Evolutionary conservation across 2,113 vertebrate species (phyloP), one percentile per base, ranked within the genome.

Genomic region (Thymallus thymallus): DNA sequence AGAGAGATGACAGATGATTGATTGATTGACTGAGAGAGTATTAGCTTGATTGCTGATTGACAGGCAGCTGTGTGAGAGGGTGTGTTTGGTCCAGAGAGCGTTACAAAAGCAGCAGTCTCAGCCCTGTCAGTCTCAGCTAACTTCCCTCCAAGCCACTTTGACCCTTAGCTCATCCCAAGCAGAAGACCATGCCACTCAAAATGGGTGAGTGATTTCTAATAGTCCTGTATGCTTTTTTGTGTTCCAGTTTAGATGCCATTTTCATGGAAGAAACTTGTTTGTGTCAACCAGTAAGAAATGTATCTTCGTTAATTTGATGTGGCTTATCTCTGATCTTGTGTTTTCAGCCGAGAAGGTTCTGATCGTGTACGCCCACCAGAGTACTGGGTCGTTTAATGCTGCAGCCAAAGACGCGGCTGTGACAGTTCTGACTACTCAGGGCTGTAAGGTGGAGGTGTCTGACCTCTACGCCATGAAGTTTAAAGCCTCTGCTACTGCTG

Each of bases 391-490:
- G 6, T 96, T 96, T 87, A 95, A 88, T 7, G 77, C 92, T 3
- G 94, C 94, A 12, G 92, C 92, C 75, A 94, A 93, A 80, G 86
- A 93, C 26, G 90, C 84, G 0, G 90, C 94, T 0, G 85, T 88
- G 0, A 85, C 91, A 12, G 71, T 74, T 7, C 73, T 95, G 76
- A 81, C 79, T 22, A 68, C 66, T 67, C 82, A 87, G 67, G 93
- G 91, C 35, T 95, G 88, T 88, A 74, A 75, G 0, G 93, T 95
- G 4, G 74, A 83, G 0, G 90, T 90, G 29, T 96, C 94, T 0
- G 95, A 96, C 81, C 88, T 96, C n/a, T 96, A 94, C 0, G 87
- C 90, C 72, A 90, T 93, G 89, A 90, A 83, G 22, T 94, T 95
- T 76, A 91, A 92, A 71, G 91, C 94, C 0, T 3, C 91, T 26